These are phyloP conservation scores for Pseudomyrmex gracilis DNA, from an alignment of 1,140 invertebrate genomes.

Conservation along the genomic window DNA sequence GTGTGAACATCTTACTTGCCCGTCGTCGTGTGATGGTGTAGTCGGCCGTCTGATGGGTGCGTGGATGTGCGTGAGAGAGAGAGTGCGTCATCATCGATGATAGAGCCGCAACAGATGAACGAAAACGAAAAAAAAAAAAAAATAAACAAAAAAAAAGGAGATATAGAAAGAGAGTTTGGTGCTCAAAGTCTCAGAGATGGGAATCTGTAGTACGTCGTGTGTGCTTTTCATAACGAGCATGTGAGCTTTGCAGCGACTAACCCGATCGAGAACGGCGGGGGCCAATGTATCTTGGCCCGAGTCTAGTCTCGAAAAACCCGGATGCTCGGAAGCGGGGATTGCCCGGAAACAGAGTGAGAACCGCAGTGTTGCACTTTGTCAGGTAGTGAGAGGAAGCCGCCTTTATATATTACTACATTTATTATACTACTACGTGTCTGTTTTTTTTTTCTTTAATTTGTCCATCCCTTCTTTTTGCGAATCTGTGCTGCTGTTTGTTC, in stretches of 20 bases:
- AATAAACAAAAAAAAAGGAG: slow-evolving; percentile 23
- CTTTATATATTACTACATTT: slow-evolving; percentile 54
- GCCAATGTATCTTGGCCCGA: slow-evolving; percentile 65
- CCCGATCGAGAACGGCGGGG: slow-evolving; percentile 72
- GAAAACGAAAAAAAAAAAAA: background rate
- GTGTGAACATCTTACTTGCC: slow-evolving; percentile 65
- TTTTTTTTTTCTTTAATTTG: slow-evolving; percentile 54
- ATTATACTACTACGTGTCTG: slow-evolving; percentile 48
- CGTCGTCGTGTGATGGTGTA: slow-evolving; percentile 70
- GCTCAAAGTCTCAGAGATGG: slow-evolving; percentile 46
- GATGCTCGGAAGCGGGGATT: slow-evolving; percentile 71
- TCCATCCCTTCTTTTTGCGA: slow-evolving; percentile 64
- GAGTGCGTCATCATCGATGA: slow-evolving; percentile 71
- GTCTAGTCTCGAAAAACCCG: slow-evolving; percentile 78
- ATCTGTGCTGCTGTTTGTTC: slow-evolving; percentile 69
- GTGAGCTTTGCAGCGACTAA: slow-evolving; percentile 85
- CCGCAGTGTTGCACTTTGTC: slow-evolving; percentile 68
- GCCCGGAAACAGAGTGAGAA: slow-evolving; percentile 68
- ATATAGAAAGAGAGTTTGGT: slow-evolving; percentile 50
- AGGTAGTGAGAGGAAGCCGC: slow-evolving; percentile 74
- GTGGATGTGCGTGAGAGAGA: slow-evolving; percentile 73
- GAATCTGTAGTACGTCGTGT: slow-evolving; percentile 77
- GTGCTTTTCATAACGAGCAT: slow-evolving; percentile 84
- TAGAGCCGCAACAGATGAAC: slow-evolving; percentile 44
- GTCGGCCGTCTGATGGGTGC: slow-evolving; percentile 72